A percentile compares a stretch with the other conserved stretches of the same genome.
Evolutionary conservation across 2,797 vertebrate species (phyloP).

Genomic region (Gouania willdenowi): DNA sequence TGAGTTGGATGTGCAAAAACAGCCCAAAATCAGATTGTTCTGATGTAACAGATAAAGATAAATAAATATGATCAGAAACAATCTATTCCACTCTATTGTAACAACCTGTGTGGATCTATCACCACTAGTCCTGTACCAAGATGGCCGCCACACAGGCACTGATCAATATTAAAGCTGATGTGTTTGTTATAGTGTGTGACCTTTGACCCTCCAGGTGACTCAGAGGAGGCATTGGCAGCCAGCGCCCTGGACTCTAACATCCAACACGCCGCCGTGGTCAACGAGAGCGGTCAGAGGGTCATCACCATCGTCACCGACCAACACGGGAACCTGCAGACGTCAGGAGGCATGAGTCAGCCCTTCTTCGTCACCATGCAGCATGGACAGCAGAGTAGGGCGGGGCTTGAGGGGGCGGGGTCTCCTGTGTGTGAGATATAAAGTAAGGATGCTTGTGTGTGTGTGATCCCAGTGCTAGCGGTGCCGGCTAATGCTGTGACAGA

Average conservation of each 20-base stretch:
- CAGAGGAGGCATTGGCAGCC: constrained; percentile 73
- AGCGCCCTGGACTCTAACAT: constrained; percentile 71
- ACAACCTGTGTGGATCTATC: too few relatives aligned
- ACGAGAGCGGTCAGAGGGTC: constrained; percentile 80
- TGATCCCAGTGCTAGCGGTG: constrained; percentile 78
- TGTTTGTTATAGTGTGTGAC: too few relatives aligned
- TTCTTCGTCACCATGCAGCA: constrained; percentile 85
- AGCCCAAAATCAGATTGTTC: too few relatives aligned
- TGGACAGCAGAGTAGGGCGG: constrained; percentile 81
- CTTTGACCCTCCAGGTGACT: constrained; percentile 52
- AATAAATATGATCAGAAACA: too few relatives aligned
- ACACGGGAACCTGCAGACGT: constrained; percentile 77
- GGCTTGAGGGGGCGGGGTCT: too few relatives aligned
- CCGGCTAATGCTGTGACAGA: constrained; percentile 83
- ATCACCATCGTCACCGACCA: constrained; percentile 87
- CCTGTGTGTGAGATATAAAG: too few relatives aligned
- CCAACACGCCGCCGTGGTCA: constrained; percentile 72
- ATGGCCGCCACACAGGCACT: too few relatives aligned
- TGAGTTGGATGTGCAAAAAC: too few relatives aligned
- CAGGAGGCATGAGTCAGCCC: constrained; percentile 73
- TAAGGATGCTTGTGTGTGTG: background rate
- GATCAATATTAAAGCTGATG: too few relatives aligned
- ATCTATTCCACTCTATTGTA: too few relatives aligned
- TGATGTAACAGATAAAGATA: too few relatives aligned
- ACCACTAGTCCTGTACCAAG: too few relatives aligned